Percentiles rank a stretch among this genome's conserved stretches.
These are phyloP conservation scores for Eurypyga helias DNA, from an alignment of 2,113 vertebrate species.

Conservation along the genomic window DNA sequence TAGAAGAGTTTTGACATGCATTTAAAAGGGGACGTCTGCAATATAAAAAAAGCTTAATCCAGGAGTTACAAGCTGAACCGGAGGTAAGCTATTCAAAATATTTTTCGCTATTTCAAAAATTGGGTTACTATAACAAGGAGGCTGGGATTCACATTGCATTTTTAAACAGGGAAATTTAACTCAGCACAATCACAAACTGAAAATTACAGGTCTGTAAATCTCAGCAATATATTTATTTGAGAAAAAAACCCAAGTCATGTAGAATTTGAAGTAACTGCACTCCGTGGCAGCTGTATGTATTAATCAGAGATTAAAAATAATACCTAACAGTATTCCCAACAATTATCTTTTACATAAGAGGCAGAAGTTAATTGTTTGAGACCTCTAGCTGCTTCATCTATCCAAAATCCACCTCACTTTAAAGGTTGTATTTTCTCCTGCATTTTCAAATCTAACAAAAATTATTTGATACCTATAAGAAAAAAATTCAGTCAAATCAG, in stretches of 20 bases:
- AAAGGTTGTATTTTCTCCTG: background rate
- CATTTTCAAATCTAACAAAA: background rate
- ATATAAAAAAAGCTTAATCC: background rate
- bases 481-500: background rate
- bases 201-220: background rate
- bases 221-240: background rate
- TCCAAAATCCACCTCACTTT: background rate
- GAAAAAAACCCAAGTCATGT: rapidly evolving
- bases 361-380: background rate
- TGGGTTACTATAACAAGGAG: background rate
- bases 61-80: background rate
- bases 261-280: background rate
- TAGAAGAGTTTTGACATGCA: background rate
- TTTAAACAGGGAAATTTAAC: background rate
- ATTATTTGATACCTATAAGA: background rate
- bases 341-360: background rate
- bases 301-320: background rate
- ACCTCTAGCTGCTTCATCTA: background rate
- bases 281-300: background rate
- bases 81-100: background rate
- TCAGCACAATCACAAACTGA: background rate
- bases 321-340: background rate
- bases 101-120: background rate
- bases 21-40: background rate
- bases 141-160: background rate